Evolutionary conservation across 2,113 vertebrate genomes (phyloP).

Genomic region (Oceanodroma tethys): DNA sequence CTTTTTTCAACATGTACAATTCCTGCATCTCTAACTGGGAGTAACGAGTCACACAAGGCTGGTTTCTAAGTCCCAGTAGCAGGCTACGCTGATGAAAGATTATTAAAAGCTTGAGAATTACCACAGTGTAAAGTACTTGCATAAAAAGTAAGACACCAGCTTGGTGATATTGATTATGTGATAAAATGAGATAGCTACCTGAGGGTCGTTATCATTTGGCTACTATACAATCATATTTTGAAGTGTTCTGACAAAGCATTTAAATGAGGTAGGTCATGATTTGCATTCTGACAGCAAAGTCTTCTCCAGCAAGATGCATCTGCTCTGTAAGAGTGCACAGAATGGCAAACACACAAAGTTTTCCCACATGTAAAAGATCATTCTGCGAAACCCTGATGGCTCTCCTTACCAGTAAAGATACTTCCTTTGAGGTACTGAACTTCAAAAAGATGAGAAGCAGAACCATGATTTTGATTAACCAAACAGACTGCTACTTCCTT

Average conservation of each 20-base stretch:
- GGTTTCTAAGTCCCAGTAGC: background rate
- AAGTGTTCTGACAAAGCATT: background rate
- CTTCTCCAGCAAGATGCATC: background rate
- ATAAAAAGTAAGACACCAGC: background rate
- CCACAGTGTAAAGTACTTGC: background rate
- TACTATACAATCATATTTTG: background rate
- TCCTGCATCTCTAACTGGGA: background rate
- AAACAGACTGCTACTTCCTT: background rate
- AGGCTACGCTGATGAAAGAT: background rate
- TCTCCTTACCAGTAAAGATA: background rate
- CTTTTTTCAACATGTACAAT: background rate
- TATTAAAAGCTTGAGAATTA: background rate
- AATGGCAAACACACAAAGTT: background rate
- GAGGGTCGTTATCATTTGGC: background rate
- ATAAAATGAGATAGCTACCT: background rate
- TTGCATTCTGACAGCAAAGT: background rate
- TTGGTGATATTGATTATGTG: background rate
- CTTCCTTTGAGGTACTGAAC: background rate
- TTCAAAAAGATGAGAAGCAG: background rate
- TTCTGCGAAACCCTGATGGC: background rate
- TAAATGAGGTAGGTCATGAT: background rate
- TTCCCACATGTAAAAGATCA: background rate
- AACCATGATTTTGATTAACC: background rate
- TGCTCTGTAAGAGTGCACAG: background rate
- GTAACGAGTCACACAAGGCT: background rate